phyloP scores from a whole-genome alignment of 2,113 vertebrate genomes.

The Lagopus leucura region DNA sequence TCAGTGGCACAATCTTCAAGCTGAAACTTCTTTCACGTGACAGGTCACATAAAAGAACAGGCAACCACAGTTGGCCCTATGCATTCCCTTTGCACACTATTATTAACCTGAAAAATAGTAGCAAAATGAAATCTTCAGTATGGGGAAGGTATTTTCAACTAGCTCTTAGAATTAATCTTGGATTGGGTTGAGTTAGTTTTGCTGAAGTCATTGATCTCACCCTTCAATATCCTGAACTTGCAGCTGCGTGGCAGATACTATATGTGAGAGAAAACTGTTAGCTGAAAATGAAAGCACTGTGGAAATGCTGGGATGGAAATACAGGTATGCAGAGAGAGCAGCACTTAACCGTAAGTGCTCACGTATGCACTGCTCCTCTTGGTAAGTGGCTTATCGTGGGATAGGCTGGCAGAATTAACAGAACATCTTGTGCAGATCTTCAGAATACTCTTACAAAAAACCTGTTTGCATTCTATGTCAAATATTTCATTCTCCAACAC shows the following conservation, averaged over 20 bases:
- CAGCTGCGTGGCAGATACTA: neutral
- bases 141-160: neutral
- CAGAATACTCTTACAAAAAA: neutral
- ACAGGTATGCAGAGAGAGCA: neutral
- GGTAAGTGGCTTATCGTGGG: neutral
- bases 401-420: neutral
- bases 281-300: neutral
- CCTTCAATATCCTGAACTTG: neutral
- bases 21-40: neutral
- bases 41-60: neutral
- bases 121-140: neutral
- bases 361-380: fast-evolving
- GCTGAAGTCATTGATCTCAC: neutral
- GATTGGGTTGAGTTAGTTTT: neutral
- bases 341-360: fast-evolving
- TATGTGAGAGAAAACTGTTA: neutral
- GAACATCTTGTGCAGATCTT: neutral
- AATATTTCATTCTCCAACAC: neutral
- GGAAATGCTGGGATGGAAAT: neutral
- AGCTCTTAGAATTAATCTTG: neutral
- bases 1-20: neutral
- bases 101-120: neutral
- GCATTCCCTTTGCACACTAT: neutral
- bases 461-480: neutral
- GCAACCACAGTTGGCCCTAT: neutral